Percentiles rank a stretch among this genome's conserved stretches.
Evolutionary conservation across 2,113 vertebrate genomes (phyloP).

Genomic region (Stigmatopora argus): DNA sequence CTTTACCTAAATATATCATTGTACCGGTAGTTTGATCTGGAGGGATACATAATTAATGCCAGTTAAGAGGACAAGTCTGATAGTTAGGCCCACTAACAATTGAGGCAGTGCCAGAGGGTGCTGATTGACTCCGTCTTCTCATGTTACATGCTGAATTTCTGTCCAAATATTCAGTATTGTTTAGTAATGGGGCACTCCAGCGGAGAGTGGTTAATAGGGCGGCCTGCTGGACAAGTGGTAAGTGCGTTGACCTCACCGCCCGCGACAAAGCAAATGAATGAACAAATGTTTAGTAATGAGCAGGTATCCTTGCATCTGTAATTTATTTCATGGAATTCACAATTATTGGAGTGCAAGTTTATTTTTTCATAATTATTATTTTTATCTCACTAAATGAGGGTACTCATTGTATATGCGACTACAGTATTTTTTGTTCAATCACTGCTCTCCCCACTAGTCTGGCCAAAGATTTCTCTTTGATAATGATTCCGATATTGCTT

Average conservation of each 20-base stretch:
- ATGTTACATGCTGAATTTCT: conserved; percentile 53
- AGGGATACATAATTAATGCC: conserved; percentile 4
- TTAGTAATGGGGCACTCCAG: background rate
- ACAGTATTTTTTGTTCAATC: background rate
- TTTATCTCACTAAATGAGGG: background rate
- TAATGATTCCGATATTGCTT: background rate
- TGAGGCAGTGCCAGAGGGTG: conserved; percentile 29
- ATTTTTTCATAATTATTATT: background rate
- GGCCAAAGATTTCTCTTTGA: conserved; percentile 4
- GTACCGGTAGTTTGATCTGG: background rate
- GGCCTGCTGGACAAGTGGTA: no score
- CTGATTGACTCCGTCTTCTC: conserved; percentile 55
- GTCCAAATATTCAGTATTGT: background rate
- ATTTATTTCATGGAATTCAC: background rate
- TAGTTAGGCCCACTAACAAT: conserved; percentile 10
- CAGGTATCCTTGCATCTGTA: background rate
- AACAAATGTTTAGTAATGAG: background rate
- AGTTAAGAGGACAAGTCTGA: conserved; percentile 16
- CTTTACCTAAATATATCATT: no score
- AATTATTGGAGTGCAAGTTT: background rate
- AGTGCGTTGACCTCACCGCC: no score
- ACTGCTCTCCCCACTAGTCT: background rate
- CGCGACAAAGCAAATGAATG: no score
- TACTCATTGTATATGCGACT: background rate
- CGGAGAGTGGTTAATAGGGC: no score